Conservation (phyloP, 2,113 vertebrate genomes). For the Puntigrus tetrazona region DNA sequence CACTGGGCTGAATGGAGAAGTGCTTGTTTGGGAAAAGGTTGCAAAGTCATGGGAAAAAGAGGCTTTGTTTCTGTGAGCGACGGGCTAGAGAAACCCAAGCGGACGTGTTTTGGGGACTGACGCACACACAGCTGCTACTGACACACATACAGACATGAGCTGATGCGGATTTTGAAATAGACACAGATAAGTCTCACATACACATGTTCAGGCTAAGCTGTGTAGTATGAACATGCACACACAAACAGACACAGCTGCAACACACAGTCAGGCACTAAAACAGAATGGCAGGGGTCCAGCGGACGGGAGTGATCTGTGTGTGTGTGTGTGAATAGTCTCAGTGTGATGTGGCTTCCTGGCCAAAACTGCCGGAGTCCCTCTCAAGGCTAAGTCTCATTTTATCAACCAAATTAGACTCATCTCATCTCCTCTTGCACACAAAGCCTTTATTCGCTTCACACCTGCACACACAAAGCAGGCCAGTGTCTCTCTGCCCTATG, state of each 20-base stretch:
- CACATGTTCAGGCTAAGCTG: slow-evolving; percentile 29
- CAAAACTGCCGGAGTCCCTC: slow-evolving; percentile 67
- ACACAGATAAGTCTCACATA: slow-evolving; percentile 42
- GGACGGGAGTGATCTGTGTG: slow-evolving; percentile 9
- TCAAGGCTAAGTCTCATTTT: slow-evolving; percentile 75
- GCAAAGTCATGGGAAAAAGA: slow-evolving; percentile 88
- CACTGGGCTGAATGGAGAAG: slow-evolving; percentile 72
- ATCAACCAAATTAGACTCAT: slow-evolving; percentile 77
- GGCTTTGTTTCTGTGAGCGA: slow-evolving; percentile 72
- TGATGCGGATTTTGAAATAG: slow-evolving; percentile 58
- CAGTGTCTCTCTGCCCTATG: slow-evolving; percentile 4
- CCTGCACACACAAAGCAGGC: slow-evolving; percentile 44
- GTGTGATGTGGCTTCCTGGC: slow-evolving; percentile 48
- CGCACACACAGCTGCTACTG: slow-evolving; percentile 53
- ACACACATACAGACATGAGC: slow-evolving; percentile 63
- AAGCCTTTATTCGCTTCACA: slow-evolving; percentile 54
- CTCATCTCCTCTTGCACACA: slow-evolving; percentile 58
- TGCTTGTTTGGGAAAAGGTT: slow-evolving; percentile 84
- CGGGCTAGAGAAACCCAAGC: slow-evolving; percentile 70
- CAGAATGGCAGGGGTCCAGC: slow-evolving; percentile 61
- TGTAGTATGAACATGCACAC: slow-evolving; percentile 35
- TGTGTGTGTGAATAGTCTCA: slow-evolving; percentile 59
- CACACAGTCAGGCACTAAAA: slow-evolving; percentile 29
- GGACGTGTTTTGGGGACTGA: slow-evolving; percentile 77
- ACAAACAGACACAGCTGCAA: slow-evolving; percentile 40